Conservation (phyloP, 2,888 invertebrate species). For the Cartodere bifasciata region DNA sequence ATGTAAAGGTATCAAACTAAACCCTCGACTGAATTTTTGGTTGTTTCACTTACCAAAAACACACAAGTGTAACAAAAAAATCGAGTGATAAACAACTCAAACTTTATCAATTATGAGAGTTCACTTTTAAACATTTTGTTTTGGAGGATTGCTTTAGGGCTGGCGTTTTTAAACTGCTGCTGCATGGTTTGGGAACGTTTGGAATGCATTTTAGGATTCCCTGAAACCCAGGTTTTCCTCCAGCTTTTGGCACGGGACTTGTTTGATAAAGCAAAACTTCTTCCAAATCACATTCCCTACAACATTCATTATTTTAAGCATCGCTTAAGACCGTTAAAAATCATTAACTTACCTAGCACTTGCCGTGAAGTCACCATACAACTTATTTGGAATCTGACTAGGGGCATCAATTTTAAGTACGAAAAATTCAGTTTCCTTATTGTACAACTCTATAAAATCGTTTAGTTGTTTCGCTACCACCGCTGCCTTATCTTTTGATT, state of each 20-base stretch:
- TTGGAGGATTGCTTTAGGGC: too few relatives aligned
- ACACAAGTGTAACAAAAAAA: too few relatives aligned
- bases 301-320: too few relatives aligned
- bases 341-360: conserved; percentile 44
- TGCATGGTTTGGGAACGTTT: too few relatives aligned
- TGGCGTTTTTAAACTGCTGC: too few relatives aligned
- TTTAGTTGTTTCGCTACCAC: conserved; percentile 73
- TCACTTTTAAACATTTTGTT: too few relatives aligned
- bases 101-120: too few relatives aligned
- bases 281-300: conserved; percentile 59
- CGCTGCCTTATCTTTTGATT: conserved; percentile 70
- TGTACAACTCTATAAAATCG: conserved; percentile 74
- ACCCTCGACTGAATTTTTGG: too few relatives aligned
- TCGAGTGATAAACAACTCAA: too few relatives aligned
- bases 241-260: conserved; percentile 20
- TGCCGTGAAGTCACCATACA: conserved; percentile 47
- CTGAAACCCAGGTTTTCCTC: conserved; percentile 22
- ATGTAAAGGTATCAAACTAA: too few relatives aligned
- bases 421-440: conserved; percentile 68
- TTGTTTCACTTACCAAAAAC: too few relatives aligned
- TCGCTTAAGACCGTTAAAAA: too few relatives aligned
- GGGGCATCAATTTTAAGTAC: conserved; percentile 57
- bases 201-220: conserved; percentile 32
- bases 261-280: conserved; percentile 48
- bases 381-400: conserved; percentile 40